These are phyloP conservation scores for Loris lydekkerianus DNA, from an alignment of 2,797 vertebrate genomes.

Conservation along the genomic window DNA sequence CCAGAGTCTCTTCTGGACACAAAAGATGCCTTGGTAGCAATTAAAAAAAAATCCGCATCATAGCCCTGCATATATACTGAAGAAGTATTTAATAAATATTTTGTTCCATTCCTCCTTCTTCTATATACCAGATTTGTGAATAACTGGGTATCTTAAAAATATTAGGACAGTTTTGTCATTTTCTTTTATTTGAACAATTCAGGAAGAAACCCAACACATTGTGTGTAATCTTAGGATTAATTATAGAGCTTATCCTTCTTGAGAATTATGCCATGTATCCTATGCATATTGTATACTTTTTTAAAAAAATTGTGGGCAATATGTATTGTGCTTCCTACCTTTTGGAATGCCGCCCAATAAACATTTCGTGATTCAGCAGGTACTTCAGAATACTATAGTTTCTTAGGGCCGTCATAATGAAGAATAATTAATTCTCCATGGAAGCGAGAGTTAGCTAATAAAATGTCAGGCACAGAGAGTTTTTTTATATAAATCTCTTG, in stretches of 20 bases:
- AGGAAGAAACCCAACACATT: not conserved
- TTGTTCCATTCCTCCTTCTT: not conserved
- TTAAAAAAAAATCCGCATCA: not conserved
- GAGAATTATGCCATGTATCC: not conserved
- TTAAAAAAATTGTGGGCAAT: not conserved
- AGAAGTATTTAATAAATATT: not conserved
- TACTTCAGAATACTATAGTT: not conserved
- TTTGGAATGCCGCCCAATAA: not conserved
- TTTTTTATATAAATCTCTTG: slow-evolving; percentile 4
- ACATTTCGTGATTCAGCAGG: not conserved
- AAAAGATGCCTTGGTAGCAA: not conserved
- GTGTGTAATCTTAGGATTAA: not conserved
- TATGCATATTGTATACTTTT: not conserved
- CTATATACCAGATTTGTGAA: not conserved
- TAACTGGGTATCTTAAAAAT: slow-evolving; percentile 20
- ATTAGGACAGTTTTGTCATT: not conserved
- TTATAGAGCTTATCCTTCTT: not conserved
- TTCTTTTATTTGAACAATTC: not conserved
- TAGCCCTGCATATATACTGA: not conserved
- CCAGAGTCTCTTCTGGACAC: slow-evolving; percentile 18
- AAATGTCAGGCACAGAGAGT: not conserved
- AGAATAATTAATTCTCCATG: not conserved
- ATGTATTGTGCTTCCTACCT: not conserved
- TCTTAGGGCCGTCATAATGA: not conserved
- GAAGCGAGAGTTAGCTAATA: not conserved